Percentiles rank a stretch among this genome's conserved stretches.
These are phyloP conservation scores for Microcaecilia unicolor DNA, from an alignment of 2,797 vertebrate species.

Conservation along the genomic window DNA sequence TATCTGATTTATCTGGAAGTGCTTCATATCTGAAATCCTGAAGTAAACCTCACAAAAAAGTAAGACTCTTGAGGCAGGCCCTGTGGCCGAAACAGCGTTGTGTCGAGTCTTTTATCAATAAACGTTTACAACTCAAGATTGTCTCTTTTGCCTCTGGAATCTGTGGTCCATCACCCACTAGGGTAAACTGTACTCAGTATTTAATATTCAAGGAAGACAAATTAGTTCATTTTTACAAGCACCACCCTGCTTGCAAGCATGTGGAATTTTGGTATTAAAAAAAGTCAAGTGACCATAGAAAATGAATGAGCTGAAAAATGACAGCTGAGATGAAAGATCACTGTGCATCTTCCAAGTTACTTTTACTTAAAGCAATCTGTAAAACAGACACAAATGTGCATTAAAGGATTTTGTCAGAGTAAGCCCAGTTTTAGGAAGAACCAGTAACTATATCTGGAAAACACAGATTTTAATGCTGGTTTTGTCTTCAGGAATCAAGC, in stretches of 20 bases:
- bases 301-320: slow-evolving; percentile 25
- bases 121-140: too few species aligned
- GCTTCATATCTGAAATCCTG: too few species aligned
- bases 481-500: slow-evolving; percentile 43
- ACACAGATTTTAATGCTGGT: slow-evolving; percentile 39
- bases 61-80: too few species aligned
- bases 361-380: slow-evolving; percentile 45
- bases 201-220: slow-evolving; percentile 29
- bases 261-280: slow-evolving; percentile 31
- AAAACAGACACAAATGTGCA: slow-evolving; percentile 54
- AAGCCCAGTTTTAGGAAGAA: slow-evolving; percentile 46
- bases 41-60: too few species aligned
- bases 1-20: too few species aligned
- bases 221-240: slow-evolving; percentile 30
- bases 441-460: slow-evolving; percentile 28
- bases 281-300: slow-evolving; percentile 26
- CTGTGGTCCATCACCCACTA: too few species aligned
- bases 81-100: too few species aligned
- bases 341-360: slow-evolving; percentile 25
- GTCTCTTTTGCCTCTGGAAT: too few species aligned
- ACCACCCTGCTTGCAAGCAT: slow-evolving; percentile 29
- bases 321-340: slow-evolving; percentile 41
- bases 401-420: slow-evolving; percentile 32
- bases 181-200: too few species aligned
- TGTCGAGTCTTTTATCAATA: too few species aligned